Conservation (phyloP, 2,113 vertebrate genomes). For the Brienomyrus brachyistius region DNA sequence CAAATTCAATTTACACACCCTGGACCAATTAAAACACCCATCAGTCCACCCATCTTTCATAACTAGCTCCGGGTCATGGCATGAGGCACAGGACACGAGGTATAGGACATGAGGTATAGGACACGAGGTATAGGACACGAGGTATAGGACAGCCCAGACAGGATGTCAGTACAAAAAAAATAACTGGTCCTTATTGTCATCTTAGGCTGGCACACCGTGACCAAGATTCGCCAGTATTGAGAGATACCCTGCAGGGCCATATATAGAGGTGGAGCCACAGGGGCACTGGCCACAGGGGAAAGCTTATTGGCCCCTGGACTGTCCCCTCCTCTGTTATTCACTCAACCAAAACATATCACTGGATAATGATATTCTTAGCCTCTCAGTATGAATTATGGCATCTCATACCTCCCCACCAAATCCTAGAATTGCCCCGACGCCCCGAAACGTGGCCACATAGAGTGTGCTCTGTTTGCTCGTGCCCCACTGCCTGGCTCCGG, state of each 20-base stretch:
- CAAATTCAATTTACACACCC: not conserved
- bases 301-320: not conserved
- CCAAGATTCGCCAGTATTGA: not conserved
- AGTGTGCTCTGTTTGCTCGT: no score
- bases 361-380: not conserved
- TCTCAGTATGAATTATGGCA: not conserved
- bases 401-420: not conserved
- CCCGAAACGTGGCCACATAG: not conserved
- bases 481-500: not conserved
- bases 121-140: no score
- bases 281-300: not conserved
- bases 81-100: not conserved
- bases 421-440: not conserved
- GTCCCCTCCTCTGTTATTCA: not conserved
- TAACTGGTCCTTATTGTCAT: not conserved
- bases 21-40: not conserved
- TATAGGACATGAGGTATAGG: no score
- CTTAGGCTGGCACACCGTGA: not conserved
- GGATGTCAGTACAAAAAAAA: not conserved
- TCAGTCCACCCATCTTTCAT: not conserved
- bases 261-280: not conserved
- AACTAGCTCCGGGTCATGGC: not conserved
- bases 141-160: not conserved
- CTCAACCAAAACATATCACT: not conserved
- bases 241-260: not conserved